Evolutionary conservation across 2,888 invertebrate genomes (phyloP).

Genomic region (Epinotia demarniana): DNA sequence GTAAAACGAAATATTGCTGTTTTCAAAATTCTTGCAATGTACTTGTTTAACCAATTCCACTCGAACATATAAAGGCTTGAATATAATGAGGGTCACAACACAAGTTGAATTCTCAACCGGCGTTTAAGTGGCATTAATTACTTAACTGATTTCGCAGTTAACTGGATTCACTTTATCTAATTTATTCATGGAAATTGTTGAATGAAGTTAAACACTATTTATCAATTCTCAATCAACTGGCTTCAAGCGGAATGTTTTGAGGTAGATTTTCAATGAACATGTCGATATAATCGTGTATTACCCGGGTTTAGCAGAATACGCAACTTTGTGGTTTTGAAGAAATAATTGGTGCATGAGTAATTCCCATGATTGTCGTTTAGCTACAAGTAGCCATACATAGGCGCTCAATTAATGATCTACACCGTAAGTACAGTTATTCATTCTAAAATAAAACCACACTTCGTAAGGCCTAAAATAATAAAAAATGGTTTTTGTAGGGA

Average conservation of each 20-base stretch:
- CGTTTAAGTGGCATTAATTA: constrained; percentile 33
- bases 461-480: not conserved
- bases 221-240: not conserved
- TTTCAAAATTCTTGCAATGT: not conserved
- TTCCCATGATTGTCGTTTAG: not conserved
- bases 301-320: not conserved
- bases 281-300: not conserved
- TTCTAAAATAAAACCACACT: not conserved
- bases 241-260: not conserved
- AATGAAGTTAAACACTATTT: constrained; percentile 1
- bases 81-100: constrained; percentile 34
- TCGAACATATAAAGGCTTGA: constrained; percentile 15
- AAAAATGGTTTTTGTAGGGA: not conserved
- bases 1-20: not conserved
- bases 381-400: no score
- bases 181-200: constrained; percentile 17
- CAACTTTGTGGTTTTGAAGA: not conserved
- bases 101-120: constrained; percentile 23
- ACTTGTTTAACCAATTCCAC: constrained; percentile 36
- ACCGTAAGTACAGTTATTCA: not conserved
- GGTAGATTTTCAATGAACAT: not conserved
- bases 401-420: no score
- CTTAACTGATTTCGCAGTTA: constrained; percentile 36
- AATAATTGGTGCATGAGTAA: not conserved
- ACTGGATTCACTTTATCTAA: constrained; percentile 23